Base-by-base conservation (phyloP, 1,140 invertebrate genomes). In the Macrobrachium nipponense region DNA sequence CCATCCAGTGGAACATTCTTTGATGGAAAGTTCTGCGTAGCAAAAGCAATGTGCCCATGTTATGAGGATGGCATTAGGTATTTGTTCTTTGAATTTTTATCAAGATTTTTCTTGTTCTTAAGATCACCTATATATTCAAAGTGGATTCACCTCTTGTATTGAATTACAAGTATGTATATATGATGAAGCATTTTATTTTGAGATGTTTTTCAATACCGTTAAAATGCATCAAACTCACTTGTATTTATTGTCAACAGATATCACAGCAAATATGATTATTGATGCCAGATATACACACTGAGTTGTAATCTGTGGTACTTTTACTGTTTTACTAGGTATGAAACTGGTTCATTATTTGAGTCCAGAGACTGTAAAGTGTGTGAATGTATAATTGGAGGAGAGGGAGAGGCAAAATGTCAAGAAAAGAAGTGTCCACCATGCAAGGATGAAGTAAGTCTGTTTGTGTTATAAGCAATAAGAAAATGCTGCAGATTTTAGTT, bases 281-380 rank as follows among this genome's bases (percentile, higher is more conserved):
- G 51, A 51, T 51, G 12, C 7, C 7, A 51, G 12, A 51, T 51
- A 10, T 51, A 12, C 17, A 66, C 15, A 23, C n/a, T 68, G 6
- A 12, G 2, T 7, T 14, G 10, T 27, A 23, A 70, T 14, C 14
- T 18, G 11, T 68, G 36, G 36, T 7, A 23, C 8, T 17, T 12
- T 75, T 58, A 51, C 4, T 83, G 14, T 58, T 10, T 23, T 61
- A 23, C 5, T 87, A 95, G 94, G 64, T 96, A 95, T 90, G 91
- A 93, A 36, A 94, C 95, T 82, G 95, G 94, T 1, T 92, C 93
- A 2, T 91, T 93, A 15, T 96, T 94, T 88, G 93, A 94, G 88
- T 94, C 94, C 68, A 92, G 93, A 12, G 92, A 94, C 59, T 97
- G 96, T 90, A 92, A 94, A 82, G 93, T 95, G 80, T 97, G 96